Percentiles rank a stretch among this genome's conserved stretches.
Conservation (phyloP, 64 coral and sea anemone genomes). For the Acropora yongei region DNA sequence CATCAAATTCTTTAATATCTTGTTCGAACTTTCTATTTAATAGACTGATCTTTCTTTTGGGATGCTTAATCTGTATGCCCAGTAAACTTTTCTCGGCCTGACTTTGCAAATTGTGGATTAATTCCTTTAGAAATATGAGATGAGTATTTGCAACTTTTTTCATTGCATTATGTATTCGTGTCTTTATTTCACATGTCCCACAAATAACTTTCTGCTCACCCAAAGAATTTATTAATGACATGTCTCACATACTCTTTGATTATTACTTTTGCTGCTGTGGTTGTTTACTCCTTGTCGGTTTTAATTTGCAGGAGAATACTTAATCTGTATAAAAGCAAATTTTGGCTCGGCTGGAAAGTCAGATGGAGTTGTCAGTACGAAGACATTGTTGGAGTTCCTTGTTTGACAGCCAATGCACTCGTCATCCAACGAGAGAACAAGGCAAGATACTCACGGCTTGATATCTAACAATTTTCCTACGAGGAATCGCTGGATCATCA, state of each 20-base stretch:
- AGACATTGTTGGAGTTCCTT: constrained; percentile 36
- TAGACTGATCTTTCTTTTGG: too few species aligned
- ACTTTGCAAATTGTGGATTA: too few species aligned
- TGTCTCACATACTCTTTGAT: background rate
- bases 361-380: constrained; percentile 63
- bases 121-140: too few species aligned
- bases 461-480: too few species aligned
- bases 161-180: background rate
- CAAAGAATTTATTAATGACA: background rate
- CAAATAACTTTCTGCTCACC: too few species aligned
- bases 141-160: background rate
- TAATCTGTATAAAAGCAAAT: constrained; percentile 59
- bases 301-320: constrained; percentile 58
- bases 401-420: constrained; percentile 24
- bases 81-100: too few species aligned
- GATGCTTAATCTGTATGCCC: too few species aligned
- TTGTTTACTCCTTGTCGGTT: background rate
- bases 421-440: constrained; percentile 30
- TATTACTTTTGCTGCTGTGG: background rate
- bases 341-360: constrained; percentile 66
- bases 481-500: too few species aligned
- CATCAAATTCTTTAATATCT: too few species aligned
- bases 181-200: too few species aligned
- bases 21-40: too few species aligned
- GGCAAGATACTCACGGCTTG: background rate